phyloP scores from a whole-genome alignment of 2,113 vertebrate genomes.

The Cyphomyrus plagiostoma region DNA sequence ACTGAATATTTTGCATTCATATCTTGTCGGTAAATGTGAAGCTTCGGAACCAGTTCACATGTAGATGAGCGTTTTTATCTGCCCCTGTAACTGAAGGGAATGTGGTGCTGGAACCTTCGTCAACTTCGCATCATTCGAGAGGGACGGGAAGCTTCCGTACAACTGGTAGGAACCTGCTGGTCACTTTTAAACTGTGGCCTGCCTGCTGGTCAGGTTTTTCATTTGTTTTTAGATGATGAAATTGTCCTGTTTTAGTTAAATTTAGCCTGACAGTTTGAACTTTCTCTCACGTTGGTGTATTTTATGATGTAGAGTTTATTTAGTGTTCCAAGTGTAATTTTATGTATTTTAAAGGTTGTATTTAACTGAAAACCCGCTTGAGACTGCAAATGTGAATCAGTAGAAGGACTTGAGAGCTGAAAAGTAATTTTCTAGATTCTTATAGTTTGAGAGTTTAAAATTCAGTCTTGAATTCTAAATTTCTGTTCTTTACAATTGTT shows the following conservation, averaged over 20 bases:
- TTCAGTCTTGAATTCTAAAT: neutral
- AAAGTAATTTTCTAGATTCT: conserved; percentile 28
- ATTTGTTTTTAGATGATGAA: neutral
- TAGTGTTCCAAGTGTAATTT: neutral
- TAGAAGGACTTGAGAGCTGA: neutral
- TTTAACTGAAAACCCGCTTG: neutral
- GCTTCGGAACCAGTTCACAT: neutral
- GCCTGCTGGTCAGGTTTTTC: too few species aligned
- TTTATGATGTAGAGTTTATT: neutral
- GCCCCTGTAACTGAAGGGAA: conserved; percentile 63
- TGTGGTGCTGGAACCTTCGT: conserved; percentile 92
- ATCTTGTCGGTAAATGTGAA: neutral
- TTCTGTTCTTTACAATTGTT: neutral
- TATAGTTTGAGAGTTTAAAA: conserved; percentile 26
- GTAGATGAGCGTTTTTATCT: neutral
- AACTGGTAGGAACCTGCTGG: conserved; percentile 75
- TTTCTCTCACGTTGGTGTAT: neutral
- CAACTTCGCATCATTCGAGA: conserved; percentile 89
- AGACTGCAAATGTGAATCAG: neutral
- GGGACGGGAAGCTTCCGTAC: conserved; percentile 91
- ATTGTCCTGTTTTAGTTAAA: neutral
- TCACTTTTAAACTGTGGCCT: neutral
- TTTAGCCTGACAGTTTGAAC: neutral
- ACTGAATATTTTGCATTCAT: neutral
- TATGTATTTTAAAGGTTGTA: neutral